Percentiles rank a stretch among this genome's conserved stretches.
phyloP scores from a whole-genome alignment of 2,888 invertebrate species.

The Drosophila anomelani region DNA sequence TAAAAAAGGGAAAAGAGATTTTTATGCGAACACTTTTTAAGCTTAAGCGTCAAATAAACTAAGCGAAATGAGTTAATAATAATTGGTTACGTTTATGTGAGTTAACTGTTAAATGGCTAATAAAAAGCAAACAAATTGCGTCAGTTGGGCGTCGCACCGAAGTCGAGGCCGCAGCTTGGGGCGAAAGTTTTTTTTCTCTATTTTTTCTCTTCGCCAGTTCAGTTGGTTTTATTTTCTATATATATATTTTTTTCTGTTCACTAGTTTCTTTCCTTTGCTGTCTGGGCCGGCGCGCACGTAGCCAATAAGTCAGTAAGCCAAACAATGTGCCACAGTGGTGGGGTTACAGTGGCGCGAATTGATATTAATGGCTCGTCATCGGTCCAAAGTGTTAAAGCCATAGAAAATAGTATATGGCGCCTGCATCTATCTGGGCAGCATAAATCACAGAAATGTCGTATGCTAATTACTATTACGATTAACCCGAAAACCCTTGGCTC shows the following conservation, averaged over 20 bases:
- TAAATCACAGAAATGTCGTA: conserved; percentile 35
- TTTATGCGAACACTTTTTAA: background rate
- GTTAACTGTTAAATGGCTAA: conserved; percentile 75
- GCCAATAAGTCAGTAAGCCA: conserved; percentile 53
- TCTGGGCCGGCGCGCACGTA: conserved; percentile 40
- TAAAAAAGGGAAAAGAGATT: background rate
- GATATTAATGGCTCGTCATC: conserved; percentile 46
- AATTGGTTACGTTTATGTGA: conserved; percentile 76
- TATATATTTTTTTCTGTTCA: background rate
- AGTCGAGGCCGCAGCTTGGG: conserved; percentile 24
- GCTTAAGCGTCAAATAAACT: conserved; percentile 5
- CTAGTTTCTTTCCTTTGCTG: conserved; percentile 2
- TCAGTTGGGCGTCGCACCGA: conserved; percentile 50
- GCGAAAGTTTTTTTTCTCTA: conserved; percentile 45
- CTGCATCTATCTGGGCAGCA: conserved; percentile 27
- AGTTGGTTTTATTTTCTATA: background rate
- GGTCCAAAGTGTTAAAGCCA: background rate
- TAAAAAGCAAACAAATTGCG: conserved; percentile 65
- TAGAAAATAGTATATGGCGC: background rate
- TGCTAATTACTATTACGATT: conserved; percentile 27
- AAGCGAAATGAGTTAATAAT: conserved; percentile 70
- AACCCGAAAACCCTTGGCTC: background rate
- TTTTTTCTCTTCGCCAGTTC: background rate
- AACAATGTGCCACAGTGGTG: conserved; percentile 63
- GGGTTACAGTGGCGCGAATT: conserved; percentile 46